Evolutionary conservation across 1,140 invertebrate genomes (phyloP).

Genomic region (Drosophila prosaltans): DNA sequence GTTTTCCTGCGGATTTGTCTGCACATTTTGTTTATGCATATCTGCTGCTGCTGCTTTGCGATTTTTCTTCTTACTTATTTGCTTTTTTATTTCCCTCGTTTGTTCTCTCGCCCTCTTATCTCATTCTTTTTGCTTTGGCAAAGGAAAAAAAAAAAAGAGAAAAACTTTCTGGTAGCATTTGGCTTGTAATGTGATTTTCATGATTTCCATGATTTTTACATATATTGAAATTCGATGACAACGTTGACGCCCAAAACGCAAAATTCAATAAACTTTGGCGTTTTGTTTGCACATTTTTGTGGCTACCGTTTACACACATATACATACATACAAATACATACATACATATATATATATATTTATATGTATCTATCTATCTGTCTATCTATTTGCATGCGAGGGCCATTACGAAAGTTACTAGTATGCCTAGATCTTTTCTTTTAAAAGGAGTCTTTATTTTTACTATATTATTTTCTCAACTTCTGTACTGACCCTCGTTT

Average conservation of each 20-base stretch:
- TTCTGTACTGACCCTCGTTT: not conserved
- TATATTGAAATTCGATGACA: conserved; percentile 39
- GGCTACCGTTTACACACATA: conserved; percentile 18
- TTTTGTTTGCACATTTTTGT: conserved; percentile 58
- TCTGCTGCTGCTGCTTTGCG: conserved; percentile 7
- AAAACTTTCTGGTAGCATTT: conserved; percentile 57
- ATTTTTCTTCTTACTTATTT: too few relatives aligned
- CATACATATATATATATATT: not conserved
- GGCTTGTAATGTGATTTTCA: conserved; percentile 58
- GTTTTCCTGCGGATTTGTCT: conserved; percentile 36
- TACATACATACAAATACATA: not conserved
- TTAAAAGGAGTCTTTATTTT: not conserved
- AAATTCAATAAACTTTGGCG: conserved; percentile 65
- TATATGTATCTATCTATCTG: not conserved
- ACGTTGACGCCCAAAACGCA: conserved; percentile 30
- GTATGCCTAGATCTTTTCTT: too few relatives aligned
- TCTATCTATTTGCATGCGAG: not conserved
- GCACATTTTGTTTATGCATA: conserved; percentile 51
- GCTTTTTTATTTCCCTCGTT: not conserved
- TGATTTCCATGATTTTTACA: conserved; percentile 19
- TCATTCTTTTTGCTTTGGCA: not conserved
- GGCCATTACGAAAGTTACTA: not conserved
- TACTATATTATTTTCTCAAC: not conserved
- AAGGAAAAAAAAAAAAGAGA: too few relatives aligned
- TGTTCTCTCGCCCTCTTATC: not conserved